Percentiles rank a stretch among this genome's conserved stretches.
These are phyloP conservation scores for Papilio protenor DNA, from an alignment of 2,888 invertebrate species.

Conservation along the genomic window DNA sequence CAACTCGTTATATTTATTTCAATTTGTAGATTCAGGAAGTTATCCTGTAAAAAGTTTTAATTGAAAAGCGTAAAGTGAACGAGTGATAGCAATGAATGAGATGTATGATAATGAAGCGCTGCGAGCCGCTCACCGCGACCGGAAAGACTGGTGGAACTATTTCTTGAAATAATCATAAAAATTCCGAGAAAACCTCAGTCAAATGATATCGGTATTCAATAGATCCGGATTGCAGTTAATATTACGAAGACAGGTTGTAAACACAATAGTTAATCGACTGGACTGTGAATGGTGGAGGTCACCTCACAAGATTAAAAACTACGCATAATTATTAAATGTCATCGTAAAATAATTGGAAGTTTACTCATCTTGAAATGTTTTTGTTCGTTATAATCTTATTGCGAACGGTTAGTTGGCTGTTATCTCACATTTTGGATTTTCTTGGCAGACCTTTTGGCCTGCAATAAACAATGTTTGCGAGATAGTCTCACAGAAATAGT, in stretches of 20 bases:
- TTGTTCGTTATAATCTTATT: background rate
- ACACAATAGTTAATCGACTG: background rate
- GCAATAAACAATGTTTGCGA: background rate
- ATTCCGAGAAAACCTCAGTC: constrained; percentile 35
- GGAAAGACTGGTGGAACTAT: constrained; percentile 18
- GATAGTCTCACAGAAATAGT: background rate
- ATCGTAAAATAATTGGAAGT: background rate
- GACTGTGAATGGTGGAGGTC: no score
- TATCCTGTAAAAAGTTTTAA: background rate
- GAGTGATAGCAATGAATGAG: constrained; percentile 22
- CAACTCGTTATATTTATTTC: background rate
- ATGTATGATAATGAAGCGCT: constrained; percentile 15
- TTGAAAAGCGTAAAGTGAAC: background rate
- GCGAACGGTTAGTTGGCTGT: background rate
- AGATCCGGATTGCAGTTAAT: background rate
- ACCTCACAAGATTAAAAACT: background rate
- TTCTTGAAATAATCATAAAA: constrained; percentile 33
- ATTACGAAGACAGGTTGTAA: background rate
- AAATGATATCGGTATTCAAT: background rate
- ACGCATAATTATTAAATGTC: background rate
- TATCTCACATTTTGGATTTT: constrained; percentile 3
- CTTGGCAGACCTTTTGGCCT: background rate
- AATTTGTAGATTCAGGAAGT: background rate
- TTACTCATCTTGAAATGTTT: background rate
- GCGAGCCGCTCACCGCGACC: background rate